Base-by-base conservation (phyloP, 2,113 vertebrate genomes). In the Sander vitreus region DNA sequence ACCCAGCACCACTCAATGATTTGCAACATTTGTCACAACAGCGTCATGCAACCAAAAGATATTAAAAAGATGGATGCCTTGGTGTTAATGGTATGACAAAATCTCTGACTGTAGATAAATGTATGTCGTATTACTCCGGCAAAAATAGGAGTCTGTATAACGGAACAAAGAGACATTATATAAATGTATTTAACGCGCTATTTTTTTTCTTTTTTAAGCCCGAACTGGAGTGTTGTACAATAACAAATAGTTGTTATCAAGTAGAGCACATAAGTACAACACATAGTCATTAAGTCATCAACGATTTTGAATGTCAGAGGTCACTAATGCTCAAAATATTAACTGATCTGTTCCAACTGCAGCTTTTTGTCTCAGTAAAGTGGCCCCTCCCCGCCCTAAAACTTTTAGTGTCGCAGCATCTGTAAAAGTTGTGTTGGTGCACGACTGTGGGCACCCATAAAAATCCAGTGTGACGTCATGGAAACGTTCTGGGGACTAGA, bases 391-490 rank as follows among this genome's bases (percentile, higher is more conserved):
- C 30, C 1, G 2, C 23, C 14, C 62, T 64, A 45, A 66, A 66
- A 48, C 63, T 18, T 60, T 66, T 66, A 70, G 21, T n/a, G n/a
- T 63, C 13, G 5, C 1, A 62, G 50, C 64, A 36, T 62, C 69
- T 78, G 68, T 71, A 14, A 54, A 73, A 77, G 72, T n/a, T 27
- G 50, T 57, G 18, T 12, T 3, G 7, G 15, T 11, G 45, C 50
- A 21, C 11, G 1, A 48, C 14, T 25, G 45, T 19, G 39, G 4
- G 27, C 45, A 4, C 5, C 57, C 21, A 10, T 80, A 73, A 87
- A 83, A n/a, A 36, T 3, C 4, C 48, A 43, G 5, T 18, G 16
- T 68, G 58, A 30, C 19, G n/a, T 81, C 68, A 74, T 27, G 58
- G 63, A 60, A 78, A 60, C 1, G 0, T 80, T 64, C 30, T 12